Percentiles rank a stretch among this genome's conserved stretches.
phyloP scores from a whole-genome alignment of 2,888 invertebrate genomes.

The Rhingia campestris region DNA sequence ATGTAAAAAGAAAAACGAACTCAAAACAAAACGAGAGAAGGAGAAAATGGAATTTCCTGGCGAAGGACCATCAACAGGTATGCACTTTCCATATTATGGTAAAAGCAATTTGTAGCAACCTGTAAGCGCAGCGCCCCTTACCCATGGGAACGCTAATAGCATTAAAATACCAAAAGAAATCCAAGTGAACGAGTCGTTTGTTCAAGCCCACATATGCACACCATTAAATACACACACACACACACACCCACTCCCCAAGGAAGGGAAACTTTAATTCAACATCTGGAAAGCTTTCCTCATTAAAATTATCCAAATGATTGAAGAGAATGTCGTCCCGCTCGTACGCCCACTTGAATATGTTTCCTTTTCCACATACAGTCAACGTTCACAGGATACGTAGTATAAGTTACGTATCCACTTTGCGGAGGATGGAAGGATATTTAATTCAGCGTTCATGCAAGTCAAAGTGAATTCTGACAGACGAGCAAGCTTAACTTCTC shows the following conservation, averaged over 20 bases:
- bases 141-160: constrained; percentile 34
- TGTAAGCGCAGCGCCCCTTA: constrained; percentile 2
- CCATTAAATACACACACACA: neutral
- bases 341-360: neutral
- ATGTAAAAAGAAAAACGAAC: neutral
- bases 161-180: constrained; percentile 52
- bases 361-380: neutral
- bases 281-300: constrained; percentile 57
- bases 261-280: constrained; percentile 2
- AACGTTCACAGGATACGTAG: neutral
- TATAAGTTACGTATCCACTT: neutral
- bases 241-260: neutral
- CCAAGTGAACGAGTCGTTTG: constrained; percentile 43
- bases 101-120: constrained; percentile 35
- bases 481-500: constrained; percentile 45
- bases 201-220: neutral
- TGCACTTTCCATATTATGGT: constrained; percentile 18
- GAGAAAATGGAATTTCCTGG: constrained; percentile 13
- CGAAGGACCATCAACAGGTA: constrained; percentile 49
- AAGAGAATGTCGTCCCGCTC: constrained; percentile 15
- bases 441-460: constrained; percentile 11
- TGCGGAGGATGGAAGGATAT: neutral
- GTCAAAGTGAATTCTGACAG: constrained; percentile 37
- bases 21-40: neutral
- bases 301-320: constrained; percentile 72